Evolutionary conservation across 1,140 invertebrate genomes (phyloP), one percentile per base, ranked within the genome.

Genomic region (Drosophila nikananu): DNA sequence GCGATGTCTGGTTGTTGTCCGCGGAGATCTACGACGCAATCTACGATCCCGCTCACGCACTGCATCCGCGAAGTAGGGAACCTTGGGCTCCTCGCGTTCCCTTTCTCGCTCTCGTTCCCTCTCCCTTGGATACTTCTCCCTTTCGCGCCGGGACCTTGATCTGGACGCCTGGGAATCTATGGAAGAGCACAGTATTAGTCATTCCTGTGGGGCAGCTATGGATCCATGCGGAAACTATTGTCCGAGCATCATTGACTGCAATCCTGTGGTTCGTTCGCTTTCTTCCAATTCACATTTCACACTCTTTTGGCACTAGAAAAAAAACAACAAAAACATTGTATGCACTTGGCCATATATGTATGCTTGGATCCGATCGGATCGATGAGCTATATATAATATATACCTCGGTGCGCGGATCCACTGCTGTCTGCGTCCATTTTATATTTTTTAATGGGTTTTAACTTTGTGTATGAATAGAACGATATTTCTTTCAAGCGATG

Each of bases 341-440:
- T 63, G 63, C 83, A 87, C 80, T 80, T 49, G 48, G 27, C 42
- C 19, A 17, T 32, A 35, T 39, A 32, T 39, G 3, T 39, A 32
- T 39, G 3, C 39, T 67, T 23, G 23, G 30, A 59, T 17, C 39
- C 32, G 2, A 35, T 23, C 10, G 25, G 46, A 55, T 37, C 32
- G 7, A 41, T 42, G 2, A 37, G n/a, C 52, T 57, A 52, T 63
- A 32, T 57, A 62, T 39, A 37, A 79, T 87, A 80, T 81, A 44
- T 58, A 87, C 83, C 83, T 87, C 57, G 74, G 25, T 48, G 49
- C 17, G 46, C 15, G 4, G 44, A 48, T 54, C 49, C 70, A 58
- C 84, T 83, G 73, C 83, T 87, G 52, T 89, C 84, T 59, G 83
- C 80, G 21, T 87, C 83, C 83, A 87, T 86, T 67, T 52, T 59